Base-by-base conservation (phyloP, 2,888 invertebrate genomes). In the Cenopis cana region DNA sequence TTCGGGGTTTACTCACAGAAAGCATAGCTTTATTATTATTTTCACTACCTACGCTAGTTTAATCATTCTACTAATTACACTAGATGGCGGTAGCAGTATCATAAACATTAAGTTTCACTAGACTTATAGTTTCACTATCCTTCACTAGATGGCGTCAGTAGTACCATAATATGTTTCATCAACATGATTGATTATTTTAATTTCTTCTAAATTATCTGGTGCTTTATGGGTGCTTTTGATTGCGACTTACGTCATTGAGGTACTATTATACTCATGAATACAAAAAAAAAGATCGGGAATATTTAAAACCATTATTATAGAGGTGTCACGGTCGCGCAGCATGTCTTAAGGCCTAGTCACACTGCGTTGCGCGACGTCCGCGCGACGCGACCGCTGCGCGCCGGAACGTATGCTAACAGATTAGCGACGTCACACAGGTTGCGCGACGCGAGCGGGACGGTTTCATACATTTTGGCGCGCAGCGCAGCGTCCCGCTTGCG, bases 121-220 rank as follows among this genome's bases (percentile, higher is more conserved):
- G n/a, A 3, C n/a, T 24, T 17, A 8, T 67, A 62, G 57, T 74
- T 69, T 54, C 6, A 1, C 11, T 18, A 1, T n/a, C 2, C 33
- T 8, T 10, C 17, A 67, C 75, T 77, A 89, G 90, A 85, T 89
- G 89, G 84, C 88, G 83, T 66, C 79, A 81, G 73, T 55, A 33
- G 77, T 78, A 68, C 20, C 38, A 62, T 50, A 61, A 60, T 59
- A 14, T 33, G n/a, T 1, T 10, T 49, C 17, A 10, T 8, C 38
- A 2, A 18, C 57, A 20, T 38, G 10, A 36, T n/a, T n/a, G n/a
- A n/a, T n/a, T n/a, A n/a, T 2, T 1, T 0, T 12, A 24, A 12
- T 24, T 54, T 6, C 36, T 38, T 18, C 12, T 57, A 57, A 11
- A 36, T 8, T 33, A 33, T 3, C 33, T 33, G 33, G 33, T 24